Evolutionary conservation across 1,140 invertebrate genomes (phyloP).

Genomic region (Diabrotica virgifera): DNA sequence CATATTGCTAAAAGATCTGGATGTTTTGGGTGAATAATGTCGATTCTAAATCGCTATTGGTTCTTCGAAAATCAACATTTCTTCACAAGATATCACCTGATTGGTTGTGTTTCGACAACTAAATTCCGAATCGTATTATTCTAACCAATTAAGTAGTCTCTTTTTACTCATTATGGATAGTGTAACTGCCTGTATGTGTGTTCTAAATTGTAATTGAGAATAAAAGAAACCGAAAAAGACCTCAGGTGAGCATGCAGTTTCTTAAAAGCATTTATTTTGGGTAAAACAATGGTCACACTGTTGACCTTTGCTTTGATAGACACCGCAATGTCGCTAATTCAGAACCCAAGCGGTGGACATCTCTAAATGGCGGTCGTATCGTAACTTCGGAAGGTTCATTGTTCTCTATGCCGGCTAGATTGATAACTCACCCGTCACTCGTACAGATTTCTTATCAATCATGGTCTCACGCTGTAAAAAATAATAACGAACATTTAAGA

Average conservation of each 20-base stretch:
- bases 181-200: conserved; percentile 21
- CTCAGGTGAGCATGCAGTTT: conserved; percentile 12
- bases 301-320: conserved; percentile 37
- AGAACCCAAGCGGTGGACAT: conserved; percentile 40
- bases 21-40: conserved; percentile 20
- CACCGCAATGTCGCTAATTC: conserved; percentile 39
- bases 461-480: conserved; percentile 16
- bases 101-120: conserved; percentile 57
- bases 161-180: conserved; percentile 36
- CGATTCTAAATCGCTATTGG: conserved; percentile 55
- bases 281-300: conserved; percentile 30
- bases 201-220: conserved; percentile 12
- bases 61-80: conserved; percentile 57
- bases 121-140: conserved; percentile 48
- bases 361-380: conserved; percentile 45
- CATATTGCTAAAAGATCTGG: conserved; percentile 7
- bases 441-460: conserved; percentile 28
- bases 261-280: not conserved
- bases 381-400: conserved; percentile 43
- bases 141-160: conserved; percentile 51
- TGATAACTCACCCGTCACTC: conserved; percentile 37
- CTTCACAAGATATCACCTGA: conserved; percentile 61
- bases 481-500: not conserved
- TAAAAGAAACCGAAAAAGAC: conserved; percentile 4
- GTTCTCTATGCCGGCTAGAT: conserved; percentile 43